Base-by-base conservation (phyloP, 2,888 invertebrate species). In the Pammene fasciana region DNA sequence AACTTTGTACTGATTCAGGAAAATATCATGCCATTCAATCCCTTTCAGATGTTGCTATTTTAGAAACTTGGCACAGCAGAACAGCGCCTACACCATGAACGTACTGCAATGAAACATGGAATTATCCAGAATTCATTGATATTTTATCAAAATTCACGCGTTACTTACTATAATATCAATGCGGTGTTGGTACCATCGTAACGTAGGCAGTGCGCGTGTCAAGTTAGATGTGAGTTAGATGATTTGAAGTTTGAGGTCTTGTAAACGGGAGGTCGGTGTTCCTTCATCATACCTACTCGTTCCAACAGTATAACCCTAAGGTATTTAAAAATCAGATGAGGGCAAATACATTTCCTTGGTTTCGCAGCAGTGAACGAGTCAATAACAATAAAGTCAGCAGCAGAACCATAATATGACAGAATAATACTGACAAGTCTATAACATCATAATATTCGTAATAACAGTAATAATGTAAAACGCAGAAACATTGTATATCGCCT, bases 1-100 rank as follows among this genome's bases (percentile, higher is more conserved):
- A 89, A 90, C 92, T 91, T 91, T 88, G 91, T 83, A 89, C 90
- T 80, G 86, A 85, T 87, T 83, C 86, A 83, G 90, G 89, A 87
- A 90, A 89, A 87, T 82, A 81, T 82, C 77, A 73, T 78, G 78
- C 84, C 78, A 60, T 85, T 82, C 83, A 76, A 82, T 82, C 82
- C 85, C 82, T 87, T 88, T 86, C 80, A 78, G 83, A 79, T 86
- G 86, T 88, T 87, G 85, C 86, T 90, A 90, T 89, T 89, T 89
- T 77, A 67, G 80, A 81, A 68, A 80, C 82, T 89, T 90, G 90
- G 90, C 90, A 88, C 78, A 72, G 43, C 52, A 60, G 54, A 14
- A 70, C 59, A 70, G 65, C 70, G 68, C 73, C 65, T 68, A 73
- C 73, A 73, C 72, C 70, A 74, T 66, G 67, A 75, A 65, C 18